Percentiles rank a stretch among this genome's conserved stretches.
Evolutionary conservation across 1,140 invertebrate species (phyloP).

Genomic region (Drosophila takahashii): DNA sequence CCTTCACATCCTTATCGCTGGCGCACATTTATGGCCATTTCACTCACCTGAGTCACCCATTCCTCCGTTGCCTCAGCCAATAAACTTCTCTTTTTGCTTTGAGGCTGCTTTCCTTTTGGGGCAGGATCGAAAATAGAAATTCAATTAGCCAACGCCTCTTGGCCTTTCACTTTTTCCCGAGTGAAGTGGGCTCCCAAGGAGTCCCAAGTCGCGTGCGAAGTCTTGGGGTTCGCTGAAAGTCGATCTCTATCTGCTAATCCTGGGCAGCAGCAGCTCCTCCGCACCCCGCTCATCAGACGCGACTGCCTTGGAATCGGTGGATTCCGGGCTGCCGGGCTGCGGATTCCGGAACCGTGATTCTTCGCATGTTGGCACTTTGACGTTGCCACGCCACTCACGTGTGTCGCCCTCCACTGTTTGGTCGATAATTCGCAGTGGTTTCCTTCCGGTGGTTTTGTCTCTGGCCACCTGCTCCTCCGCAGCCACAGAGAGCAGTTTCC

Average conservation of each 20-base stretch:
- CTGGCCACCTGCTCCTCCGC: slow-evolving; percentile 3
- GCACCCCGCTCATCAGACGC: slow-evolving; percentile 47
- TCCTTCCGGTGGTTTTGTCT: slow-evolving; percentile 30
- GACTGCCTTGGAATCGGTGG: slow-evolving; percentile 41
- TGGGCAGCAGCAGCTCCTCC: slow-evolving; percentile 47
- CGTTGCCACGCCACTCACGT: slow-evolving; percentile 53
- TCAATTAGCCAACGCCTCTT: slow-evolving; percentile 58
- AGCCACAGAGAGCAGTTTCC: slow-evolving; percentile 36
- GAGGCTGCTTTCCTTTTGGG: slow-evolving; percentile 34
- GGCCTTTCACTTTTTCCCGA: slow-evolving; percentile 70
- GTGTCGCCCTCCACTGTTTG: slow-evolving; percentile 41
- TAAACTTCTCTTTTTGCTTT: slow-evolving; percentile 21
- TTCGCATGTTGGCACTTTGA: slow-evolving; percentile 48
- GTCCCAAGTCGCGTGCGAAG: slow-evolving; percentile 71
- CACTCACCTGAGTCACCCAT: slow-evolving; percentile 75
- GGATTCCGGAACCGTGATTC: slow-evolving; percentile 33
- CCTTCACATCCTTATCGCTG: background rate
- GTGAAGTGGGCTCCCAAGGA: slow-evolving; percentile 14
- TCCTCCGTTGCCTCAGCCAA: slow-evolving; percentile 21
- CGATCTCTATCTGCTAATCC: slow-evolving; percentile 67
- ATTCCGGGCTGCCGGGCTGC: slow-evolving; percentile 30
- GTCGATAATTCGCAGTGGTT: slow-evolving; percentile 43
- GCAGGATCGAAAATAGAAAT: slow-evolving; percentile 71
- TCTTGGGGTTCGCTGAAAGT: slow-evolving; percentile 34
- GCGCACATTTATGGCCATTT: slow-evolving; percentile 49